These are phyloP conservation scores for Setipinna tenuifilis DNA, from an alignment of 2,797 vertebrate genomes.

Conservation along the genomic window DNA sequence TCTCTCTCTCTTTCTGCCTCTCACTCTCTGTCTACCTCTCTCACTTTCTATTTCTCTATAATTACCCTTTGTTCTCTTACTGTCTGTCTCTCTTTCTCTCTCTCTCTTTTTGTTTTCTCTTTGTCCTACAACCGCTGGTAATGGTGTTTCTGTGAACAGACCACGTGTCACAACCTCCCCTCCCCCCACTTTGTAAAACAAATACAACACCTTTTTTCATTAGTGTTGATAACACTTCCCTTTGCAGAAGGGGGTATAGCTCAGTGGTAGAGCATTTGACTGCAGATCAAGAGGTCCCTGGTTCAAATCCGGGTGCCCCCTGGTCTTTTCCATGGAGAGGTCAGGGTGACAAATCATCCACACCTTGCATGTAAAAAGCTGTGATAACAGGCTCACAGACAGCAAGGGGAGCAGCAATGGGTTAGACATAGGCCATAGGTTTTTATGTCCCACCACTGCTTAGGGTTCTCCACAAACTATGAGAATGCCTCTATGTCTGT, in stretches of 20 bases:
- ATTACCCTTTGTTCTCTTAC: background rate
- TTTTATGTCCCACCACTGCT: too few relatives aligned
- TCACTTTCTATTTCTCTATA: background rate
- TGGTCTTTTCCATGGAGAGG: background rate
- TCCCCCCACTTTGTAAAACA: background rate
- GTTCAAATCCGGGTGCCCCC: constrained; percentile 62
- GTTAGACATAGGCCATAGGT: too few relatives aligned
- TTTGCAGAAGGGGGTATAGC: constrained; percentile 53
- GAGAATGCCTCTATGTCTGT: background rate
- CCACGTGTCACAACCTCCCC: background rate
- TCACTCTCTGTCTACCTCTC: background rate
- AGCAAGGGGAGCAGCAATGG: background rate
- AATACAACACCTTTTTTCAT: background rate
- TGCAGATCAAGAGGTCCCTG: constrained; percentile 68
- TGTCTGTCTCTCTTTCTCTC: background rate
- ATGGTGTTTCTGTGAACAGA: background rate
- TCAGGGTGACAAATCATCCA: background rate
- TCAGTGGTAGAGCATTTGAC: constrained; percentile 70
- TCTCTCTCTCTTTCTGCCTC: background rate
- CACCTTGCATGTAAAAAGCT: background rate
- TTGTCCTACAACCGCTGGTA: background rate
- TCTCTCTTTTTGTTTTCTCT: background rate
- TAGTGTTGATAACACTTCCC: background rate
- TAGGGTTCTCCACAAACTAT: background rate
- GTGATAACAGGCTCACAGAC: background rate